Evolutionary conservation across 2,797 vertebrate genomes (phyloP), one percentile per base, ranked within the genome.

Genomic region (Balearica regulorum): DNA sequence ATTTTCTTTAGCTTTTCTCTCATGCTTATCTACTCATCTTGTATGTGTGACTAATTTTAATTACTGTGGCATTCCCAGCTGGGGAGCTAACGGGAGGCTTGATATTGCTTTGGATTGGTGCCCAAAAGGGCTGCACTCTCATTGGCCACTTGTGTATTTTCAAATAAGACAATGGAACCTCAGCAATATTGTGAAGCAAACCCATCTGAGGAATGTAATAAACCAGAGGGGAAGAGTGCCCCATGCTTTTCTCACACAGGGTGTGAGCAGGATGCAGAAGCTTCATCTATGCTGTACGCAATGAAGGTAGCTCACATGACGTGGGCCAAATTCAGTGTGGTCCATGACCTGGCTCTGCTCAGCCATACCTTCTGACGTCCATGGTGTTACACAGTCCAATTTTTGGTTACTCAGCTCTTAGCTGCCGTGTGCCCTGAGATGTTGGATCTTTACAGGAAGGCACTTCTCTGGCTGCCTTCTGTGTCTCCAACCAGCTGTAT

Each of bases 31-130:
- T 60, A 84, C 37, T 93, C 41, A 80, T 88, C 70, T 89, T 87
- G 15, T 77, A 82, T 90, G 80, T 89, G 88, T 92, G 90, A 94
- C 91, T 95, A 82, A 85, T 92, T 95, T 96, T 97, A 97, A 96
- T 93, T 87, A 87, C 58, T 57, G 75, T 73, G 51, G 54, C 66
- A 68, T 85, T 95, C 81, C 81, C 93, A 89, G 46, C 73, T 94
- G 90, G 53, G 87, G 83, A 72, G 28, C 58, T 81, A 81, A 91
- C 0, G 0, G 46, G 54, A 93, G 72, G 48, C 41, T 92, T 89
- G 68, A 89, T 95, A 89, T 82, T 95, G 49, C 71, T 71, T 96
- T 97, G 96, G 86, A 93, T 20, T 83, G 53, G 35, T 95, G 94
- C 95, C 96, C 91, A 94, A 95, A 90, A 89, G 61, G 68, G 24